These are phyloP conservation scores for Heterohyrax brucei DNA, from an alignment of 2,797 vertebrate species.

Conservation along the genomic window DNA sequence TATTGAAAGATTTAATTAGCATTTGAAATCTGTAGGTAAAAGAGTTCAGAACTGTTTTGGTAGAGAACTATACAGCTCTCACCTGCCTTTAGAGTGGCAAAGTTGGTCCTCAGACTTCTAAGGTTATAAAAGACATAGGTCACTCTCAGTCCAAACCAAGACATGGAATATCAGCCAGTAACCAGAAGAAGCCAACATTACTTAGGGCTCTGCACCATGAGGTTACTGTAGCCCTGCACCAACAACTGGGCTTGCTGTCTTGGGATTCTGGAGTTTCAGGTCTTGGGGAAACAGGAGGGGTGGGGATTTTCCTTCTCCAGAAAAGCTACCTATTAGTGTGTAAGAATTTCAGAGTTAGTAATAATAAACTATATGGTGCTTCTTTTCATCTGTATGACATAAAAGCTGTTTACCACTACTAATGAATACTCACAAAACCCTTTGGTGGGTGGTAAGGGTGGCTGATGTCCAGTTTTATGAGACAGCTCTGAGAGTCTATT, in stretches of 20 bases:
- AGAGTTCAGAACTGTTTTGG: slow-evolving; percentile 16
- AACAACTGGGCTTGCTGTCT: background rate
- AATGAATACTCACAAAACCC: background rate
- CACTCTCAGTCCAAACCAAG: background rate
- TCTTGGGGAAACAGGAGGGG: background rate
- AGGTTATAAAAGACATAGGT: background rate
- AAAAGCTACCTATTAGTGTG: background rate
- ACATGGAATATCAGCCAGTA: background rate
- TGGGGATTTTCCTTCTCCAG: background rate
- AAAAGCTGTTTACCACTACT: slow-evolving; percentile 39
- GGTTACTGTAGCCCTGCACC: background rate
- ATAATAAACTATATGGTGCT: background rate
- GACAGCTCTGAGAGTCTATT: background rate
- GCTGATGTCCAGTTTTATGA: background rate
- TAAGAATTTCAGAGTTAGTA: slow-evolving; percentile 48
- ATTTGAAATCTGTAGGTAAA: background rate
- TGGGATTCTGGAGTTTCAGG: background rate
- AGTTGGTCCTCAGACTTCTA: background rate
- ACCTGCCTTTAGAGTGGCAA: background rate
- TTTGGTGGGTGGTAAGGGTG: background rate
- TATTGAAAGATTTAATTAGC: slow-evolving; percentile 26
- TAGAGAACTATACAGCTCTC: background rate
- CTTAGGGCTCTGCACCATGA: background rate
- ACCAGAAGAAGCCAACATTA: background rate
- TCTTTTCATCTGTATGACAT: slow-evolving; percentile 65